Percentiles rank a stretch among this genome's conserved stretches.
phyloP scores from a whole-genome alignment of 2,113 vertebrate species.

The Saguinus imperator region DNA sequence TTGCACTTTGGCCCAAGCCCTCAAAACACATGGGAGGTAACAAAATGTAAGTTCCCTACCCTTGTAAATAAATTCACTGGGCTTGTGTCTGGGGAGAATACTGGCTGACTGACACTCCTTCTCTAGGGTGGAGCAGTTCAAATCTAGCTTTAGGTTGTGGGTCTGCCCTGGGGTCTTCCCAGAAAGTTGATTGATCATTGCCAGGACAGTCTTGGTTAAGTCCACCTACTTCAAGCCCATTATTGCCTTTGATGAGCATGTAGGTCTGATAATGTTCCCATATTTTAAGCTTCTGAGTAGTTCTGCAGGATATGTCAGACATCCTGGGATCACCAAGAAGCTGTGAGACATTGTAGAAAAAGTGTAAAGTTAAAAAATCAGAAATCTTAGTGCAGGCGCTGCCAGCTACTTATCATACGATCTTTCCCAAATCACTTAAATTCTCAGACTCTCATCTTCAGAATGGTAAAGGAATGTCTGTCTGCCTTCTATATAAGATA shows the following conservation, averaged over 20 bases:
- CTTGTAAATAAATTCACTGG: conserved; percentile 7
- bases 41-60: neutral
- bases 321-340: neutral
- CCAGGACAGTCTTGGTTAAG: neutral
- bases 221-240: neutral
- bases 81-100: neutral
- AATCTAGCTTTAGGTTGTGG: neutral
- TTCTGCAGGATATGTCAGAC: neutral
- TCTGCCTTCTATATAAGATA: neutral
- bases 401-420: neutral
- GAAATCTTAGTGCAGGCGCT: neutral
- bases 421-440: neutral
- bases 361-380: neutral
- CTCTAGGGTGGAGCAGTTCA: neutral
- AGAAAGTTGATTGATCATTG: neutral
- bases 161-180: neutral
- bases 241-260: neutral
- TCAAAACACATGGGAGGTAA: neutral
- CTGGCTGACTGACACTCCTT: neutral
- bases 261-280: neutral
- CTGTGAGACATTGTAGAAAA: neutral
- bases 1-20: neutral
- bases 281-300: neutral
- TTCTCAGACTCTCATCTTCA: neutral
- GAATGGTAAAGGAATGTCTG: neutral